Evolutionary conservation across 2,113 vertebrate genomes (phyloP).

Genomic region (Rhabdomys dilectus): DNA sequence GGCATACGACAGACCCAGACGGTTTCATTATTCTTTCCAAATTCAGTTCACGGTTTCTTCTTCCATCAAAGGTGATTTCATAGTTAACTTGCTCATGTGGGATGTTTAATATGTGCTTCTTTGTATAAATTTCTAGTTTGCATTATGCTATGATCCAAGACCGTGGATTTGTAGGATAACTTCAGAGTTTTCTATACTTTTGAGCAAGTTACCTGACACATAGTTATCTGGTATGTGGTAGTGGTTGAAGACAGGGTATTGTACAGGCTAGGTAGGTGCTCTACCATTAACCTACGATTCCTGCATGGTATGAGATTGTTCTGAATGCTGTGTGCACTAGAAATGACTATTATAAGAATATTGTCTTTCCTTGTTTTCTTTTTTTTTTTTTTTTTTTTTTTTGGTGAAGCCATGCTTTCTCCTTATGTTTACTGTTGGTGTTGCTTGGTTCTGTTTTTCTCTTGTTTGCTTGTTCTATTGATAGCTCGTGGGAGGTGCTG

Average conservation of each 20-base stretch:
- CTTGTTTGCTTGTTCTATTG: not conserved
- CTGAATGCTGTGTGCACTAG: not conserved
- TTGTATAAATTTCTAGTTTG: not conserved
- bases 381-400: too few species aligned
- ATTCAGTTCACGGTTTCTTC: not conserved
- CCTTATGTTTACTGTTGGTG: not conserved
- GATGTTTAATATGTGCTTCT: not conserved
- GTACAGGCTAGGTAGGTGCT: not conserved
- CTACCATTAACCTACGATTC: not conserved
- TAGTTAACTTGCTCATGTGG: not conserved
- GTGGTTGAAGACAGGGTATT: too few species aligned
- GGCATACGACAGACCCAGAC: fast-evolving
- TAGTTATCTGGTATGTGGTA: too few species aligned
- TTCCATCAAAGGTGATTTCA: not conserved
- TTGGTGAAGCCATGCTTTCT: not conserved
- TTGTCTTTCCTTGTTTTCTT: too few species aligned
- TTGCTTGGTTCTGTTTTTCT: not conserved
- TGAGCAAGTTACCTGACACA: not conserved
- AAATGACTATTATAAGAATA: not conserved
- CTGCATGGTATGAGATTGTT: not conserved
- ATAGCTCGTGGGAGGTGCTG: not conserved
- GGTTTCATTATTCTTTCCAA: not conserved
- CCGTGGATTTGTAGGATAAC: not conserved
- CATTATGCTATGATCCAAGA: not conserved
- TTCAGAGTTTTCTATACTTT: not conserved